Percentiles rank a stretch among this genome's conserved stretches.
Conservation (phyloP, 1,140 invertebrate genomes). For the Drosophila murphyi region DNA sequence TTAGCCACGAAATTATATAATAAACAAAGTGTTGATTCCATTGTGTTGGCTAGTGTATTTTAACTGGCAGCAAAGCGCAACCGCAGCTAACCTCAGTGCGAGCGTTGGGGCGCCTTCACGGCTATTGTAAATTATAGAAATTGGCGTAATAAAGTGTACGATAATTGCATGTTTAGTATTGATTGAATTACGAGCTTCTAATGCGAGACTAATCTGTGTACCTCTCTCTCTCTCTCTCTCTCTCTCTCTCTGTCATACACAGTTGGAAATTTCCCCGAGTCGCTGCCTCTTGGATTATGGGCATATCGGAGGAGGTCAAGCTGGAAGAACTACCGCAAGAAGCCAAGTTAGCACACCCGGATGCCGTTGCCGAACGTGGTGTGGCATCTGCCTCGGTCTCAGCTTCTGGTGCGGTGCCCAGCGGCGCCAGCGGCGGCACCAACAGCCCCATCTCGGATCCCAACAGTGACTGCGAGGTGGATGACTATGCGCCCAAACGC, state of each 20-base stretch:
- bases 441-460: constrained; percentile 87
- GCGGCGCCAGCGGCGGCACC: constrained; percentile 84
- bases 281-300: constrained; percentile 85
- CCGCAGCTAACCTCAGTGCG: constrained; percentile 64
- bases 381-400: constrained; percentile 60
- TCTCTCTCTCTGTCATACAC: constrained; percentile 5
- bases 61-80: constrained; percentile 20
- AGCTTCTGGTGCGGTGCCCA: constrained; percentile 75
- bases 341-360: constrained; percentile 84
- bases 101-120: constrained; percentile 59
- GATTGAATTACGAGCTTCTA: constrained; percentile 82
- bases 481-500: constrained; percentile 94
- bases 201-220: constrained; percentile 66
- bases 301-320: constrained; percentile 86
- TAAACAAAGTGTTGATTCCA: not conserved
- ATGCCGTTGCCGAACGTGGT: constrained; percentile 71
- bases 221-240: not conserved
- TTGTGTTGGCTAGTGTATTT: constrained; percentile 13
- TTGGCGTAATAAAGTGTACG: constrained; percentile 82
- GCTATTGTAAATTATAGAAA: constrained; percentile 77
- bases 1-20: too few species aligned
- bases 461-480: constrained; percentile 91
- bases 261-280: constrained; percentile 30
- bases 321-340: constrained; percentile 86
- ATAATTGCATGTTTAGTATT: constrained; percentile 82